Evolutionary conservation across 2,888 invertebrate species (phyloP), one percentile per base, ranked within the genome.

Genomic region (Physocephala rufipes): DNA sequence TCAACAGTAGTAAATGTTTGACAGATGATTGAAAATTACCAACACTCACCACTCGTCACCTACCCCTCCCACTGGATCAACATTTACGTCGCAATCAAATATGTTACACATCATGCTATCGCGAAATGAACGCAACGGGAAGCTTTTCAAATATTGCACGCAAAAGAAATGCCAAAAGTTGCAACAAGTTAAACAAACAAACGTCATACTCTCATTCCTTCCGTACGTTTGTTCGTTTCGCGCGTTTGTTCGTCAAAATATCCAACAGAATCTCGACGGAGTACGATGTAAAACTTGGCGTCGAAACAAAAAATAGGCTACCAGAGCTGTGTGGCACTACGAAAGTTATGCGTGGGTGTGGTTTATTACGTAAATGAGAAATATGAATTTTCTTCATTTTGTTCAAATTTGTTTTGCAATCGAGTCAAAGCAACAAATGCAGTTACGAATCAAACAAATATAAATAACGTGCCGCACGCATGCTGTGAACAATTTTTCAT

Each of bases 81-180:
- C n/a, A n/a, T n/a, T n/a, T 21, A n/a, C 12, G 53, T 21, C n/a
- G 53, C n/a, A 53, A 21, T 21, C 12, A 49, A 49, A 49, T 49
- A 49, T 49, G 19, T 53, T 36, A 4, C n/a, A n/a, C 53, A 24
- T 21, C 53, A 53, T 21, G 53, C 53, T 21, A 53, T 24, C 36
- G 36, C 36, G 15, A 61, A 61, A 28, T 15, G 7, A 62, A 51
- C 47, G 49, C 51, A 65, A 65, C 65, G 53, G 36, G 51, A 65
- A 30, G 65, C 30, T 51, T 65, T 24, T 26, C 49, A 26, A 45
- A 64, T 49, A 64, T 21, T 51, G 49, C 65, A 65, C 47, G 65
- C 53, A 28, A 65, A 51, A 51, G 16, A 65, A 53, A 65, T 28
- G 53, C 51, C 65, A 49, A 49, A 28, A 51, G 51, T 49, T 15